Percentiles rank a stretch among this genome's conserved stretches.
phyloP scores from a whole-genome alignment of 2,113 vertebrate species.

The Oenanthe oenanthe region DNA sequence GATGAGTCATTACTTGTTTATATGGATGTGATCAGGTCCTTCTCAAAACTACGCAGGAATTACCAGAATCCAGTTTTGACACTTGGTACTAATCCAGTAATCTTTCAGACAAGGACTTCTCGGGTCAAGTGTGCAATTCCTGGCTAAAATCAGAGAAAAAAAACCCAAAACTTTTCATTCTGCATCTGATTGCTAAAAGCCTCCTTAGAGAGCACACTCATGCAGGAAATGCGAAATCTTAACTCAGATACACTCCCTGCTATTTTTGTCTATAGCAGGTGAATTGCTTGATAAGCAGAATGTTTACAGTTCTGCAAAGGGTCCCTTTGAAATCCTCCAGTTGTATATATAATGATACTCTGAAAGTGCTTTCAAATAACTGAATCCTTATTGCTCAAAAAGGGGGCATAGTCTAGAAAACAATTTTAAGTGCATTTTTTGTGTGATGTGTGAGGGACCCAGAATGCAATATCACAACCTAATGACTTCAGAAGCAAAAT shows the following conservation, averaged over 20 bases:
- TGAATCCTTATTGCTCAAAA: background rate
- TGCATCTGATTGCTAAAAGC: background rate
- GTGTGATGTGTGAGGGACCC: background rate
- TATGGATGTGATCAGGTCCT: background rate
- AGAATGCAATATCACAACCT: background rate
- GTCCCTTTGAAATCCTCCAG: background rate
- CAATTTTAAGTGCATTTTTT: background rate
- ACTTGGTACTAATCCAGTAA: background rate
- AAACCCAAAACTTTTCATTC: background rate
- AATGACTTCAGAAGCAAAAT: background rate
- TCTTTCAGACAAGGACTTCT: background rate
- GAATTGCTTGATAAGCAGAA: conserved; percentile 4
- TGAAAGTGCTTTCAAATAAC: background rate
- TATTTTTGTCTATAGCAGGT: background rate
- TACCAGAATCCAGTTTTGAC: background rate
- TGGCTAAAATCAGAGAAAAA: background rate
- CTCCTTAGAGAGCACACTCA: background rate
- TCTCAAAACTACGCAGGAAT: background rate
- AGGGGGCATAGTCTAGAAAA: background rate
- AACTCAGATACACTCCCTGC: background rate
- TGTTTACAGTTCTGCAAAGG: background rate
- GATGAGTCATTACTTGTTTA: conserved; percentile 45
- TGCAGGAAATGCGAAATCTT: background rate
- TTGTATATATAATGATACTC: background rate
- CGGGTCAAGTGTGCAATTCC: background rate